phyloP scores from a whole-genome alignment of 2,888 invertebrate genomes.

The Dryobotodes eremita region DNA sequence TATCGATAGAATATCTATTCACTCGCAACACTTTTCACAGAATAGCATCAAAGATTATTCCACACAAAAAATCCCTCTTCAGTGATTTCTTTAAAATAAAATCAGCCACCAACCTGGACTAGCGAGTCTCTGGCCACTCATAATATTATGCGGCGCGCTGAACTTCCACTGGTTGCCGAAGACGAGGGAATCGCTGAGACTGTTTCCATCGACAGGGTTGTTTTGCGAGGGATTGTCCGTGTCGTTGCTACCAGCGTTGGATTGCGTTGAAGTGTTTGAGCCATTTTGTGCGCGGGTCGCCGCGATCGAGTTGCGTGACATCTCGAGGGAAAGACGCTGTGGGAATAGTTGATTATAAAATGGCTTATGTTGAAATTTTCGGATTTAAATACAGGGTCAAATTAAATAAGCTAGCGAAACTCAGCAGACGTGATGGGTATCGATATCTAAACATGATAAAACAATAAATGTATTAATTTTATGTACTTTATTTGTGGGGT shows the following conservation, averaged over 20 bases:
- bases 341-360: constrained; percentile 39
- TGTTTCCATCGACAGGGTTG: constrained; percentile 85
- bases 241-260: constrained; percentile 65
- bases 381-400: not conserved
- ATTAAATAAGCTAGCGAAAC: no score
- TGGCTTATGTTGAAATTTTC: not conserved
- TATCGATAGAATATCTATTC: not conserved
- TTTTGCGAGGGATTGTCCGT: constrained; percentile 82
- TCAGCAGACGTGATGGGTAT: no score
- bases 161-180: constrained; percentile 83
- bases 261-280: constrained; percentile 64
- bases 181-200: constrained; percentile 76
- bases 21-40: not conserved
- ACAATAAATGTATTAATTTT: no score
- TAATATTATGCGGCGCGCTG: constrained; percentile 73
- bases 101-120: constrained; percentile 75
- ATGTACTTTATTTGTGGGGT: no score
- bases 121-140: constrained; percentile 75
- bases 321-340: constrained; percentile 92
- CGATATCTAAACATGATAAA: no score
- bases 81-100: not conserved
- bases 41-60: not conserved
- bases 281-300: constrained; percentile 83
- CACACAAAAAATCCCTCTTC: not conserved
- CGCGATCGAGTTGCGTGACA: constrained; percentile 92